Evolutionary conservation across 1,140 invertebrate genomes (phyloP), one percentile per base, ranked within the genome.

Genomic region (Atta colombica): DNA sequence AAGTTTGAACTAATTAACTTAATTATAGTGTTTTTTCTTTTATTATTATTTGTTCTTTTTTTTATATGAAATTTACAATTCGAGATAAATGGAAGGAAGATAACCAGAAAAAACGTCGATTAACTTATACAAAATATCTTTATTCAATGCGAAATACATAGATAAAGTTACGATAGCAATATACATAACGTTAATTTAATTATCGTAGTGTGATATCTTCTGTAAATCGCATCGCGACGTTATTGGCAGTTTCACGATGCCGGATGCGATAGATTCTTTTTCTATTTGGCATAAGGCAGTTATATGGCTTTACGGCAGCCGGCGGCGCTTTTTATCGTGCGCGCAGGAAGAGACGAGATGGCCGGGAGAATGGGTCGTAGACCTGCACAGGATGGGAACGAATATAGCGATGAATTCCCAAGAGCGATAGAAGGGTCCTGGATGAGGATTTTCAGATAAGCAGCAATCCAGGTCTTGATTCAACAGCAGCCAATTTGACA

Each of bases 271-370:
- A 3, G n/a, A 16, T 82, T 77, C 58, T 65, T 53, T 89, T 84
- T 88, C 63, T 89, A 88, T 88, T 90, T 91, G 84, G 86, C 88
- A 91, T 91, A 75, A 87, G 84, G 60, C 80, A 84, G 80, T 84
- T 84, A 82, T 71, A 72, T 74, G 55, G 39, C 80, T 74, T 63
- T 25, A 74, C 18, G 68, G 55, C 55, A 82, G 80, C 68, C 69
- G 69, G 12, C 80, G 53, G 55, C 69, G 28, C 55, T 88, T 77
- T 86, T 85, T 77, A 86, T 78, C 60, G 60, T 58, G 60, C 58
- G 63, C 80, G 35, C 69, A 63, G 55, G 69, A 84, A 77, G 74
- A 77, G 55, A 80, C 49, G 39, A 49, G 16, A 51, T 49, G 65
- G 16, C 28, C n/a, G 39, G 25, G 8, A 35, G 18, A 28, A 16